These are phyloP conservation scores for Andrena fulva DNA, from an alignment of 2,888 invertebrate genomes.

Conservation along the genomic window DNA sequence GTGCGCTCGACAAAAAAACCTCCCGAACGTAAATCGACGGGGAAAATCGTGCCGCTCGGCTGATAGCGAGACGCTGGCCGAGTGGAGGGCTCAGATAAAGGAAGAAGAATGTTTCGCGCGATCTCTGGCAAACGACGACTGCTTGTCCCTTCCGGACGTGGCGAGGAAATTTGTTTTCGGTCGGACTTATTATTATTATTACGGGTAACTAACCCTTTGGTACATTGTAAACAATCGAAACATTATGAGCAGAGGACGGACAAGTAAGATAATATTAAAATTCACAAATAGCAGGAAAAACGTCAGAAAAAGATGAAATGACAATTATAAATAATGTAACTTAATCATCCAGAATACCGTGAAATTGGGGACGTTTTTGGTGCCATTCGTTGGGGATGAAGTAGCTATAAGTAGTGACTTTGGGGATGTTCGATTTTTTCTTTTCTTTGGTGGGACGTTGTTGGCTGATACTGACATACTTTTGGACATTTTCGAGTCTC, in stretches of 20 bases:
- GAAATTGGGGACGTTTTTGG: background rate
- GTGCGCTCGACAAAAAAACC: slow-evolving; percentile 2
- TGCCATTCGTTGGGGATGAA: background rate
- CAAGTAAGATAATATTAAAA: no score
- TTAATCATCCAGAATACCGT: no score
- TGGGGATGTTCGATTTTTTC: background rate
- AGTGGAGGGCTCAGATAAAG: slow-evolving; percentile 24
- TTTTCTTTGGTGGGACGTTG: no score
- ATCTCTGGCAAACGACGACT: slow-evolving; percentile 7
- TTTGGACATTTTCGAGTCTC: no score
- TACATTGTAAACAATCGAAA: no score
- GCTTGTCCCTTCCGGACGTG: background rate
- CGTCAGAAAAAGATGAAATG: no score
- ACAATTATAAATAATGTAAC: no score
- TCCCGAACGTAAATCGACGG: slow-evolving; percentile 29
- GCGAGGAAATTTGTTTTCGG: background rate
- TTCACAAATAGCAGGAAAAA: no score
- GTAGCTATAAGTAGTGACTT: background rate
- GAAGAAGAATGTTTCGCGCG: slow-evolving; percentile 32
- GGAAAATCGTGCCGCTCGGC: slow-evolving; percentile 19
- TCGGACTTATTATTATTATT: background rate
- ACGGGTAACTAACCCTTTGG: no score
- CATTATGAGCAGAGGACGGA: no score
- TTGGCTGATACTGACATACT: no score
- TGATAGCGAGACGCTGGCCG: slow-evolving; percentile 27